Base-by-base conservation (phyloP, 37 sponge, comb jelly and placozoan species). In the Agelas oroides region DNA sequence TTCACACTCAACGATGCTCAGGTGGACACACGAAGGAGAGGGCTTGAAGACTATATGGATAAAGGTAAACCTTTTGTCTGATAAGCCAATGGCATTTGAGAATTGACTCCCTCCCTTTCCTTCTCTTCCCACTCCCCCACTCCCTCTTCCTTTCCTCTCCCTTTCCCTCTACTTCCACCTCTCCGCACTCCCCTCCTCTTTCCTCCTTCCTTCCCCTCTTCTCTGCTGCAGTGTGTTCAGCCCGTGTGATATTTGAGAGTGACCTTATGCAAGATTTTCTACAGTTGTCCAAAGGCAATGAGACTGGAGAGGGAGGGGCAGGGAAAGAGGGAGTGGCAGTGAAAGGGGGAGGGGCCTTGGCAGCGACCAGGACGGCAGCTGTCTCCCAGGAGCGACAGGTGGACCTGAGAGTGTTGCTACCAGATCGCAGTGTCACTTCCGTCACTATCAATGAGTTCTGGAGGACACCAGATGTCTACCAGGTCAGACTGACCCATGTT, bases 1-100 rank as follows among this genome's bases (percentile, higher is more conserved):
- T 93, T 97, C 56, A 71, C 83, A 36, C 85, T 99, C 17, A 88
- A 63, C 74, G 97, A 93, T 61, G 71, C 91, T 32, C 94, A 93
- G 36, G 63, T 97, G 21, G 99, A 99, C 56, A 70, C 79, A n/a
- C 67, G 99, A 63, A 68, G 98, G 31, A 72, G 94, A 25, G 82
- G 88, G 1, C 86, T 99, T 31, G 97, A 99, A 77, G 87, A 94
- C 23, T 99, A 87, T 69, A 23, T 99, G 53, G 94, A 93, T n/a
- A 90, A 96, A 89, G 94, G 97, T 89, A 54, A 8, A 46, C 46
- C 3, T 8, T n/a, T n/a, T n/a, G n/a, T n/a, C n/a, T n/a, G 34
- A 31, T 28, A 40, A 53, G n/a, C 64, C 23, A 40, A 65, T 19
- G 64, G 59, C 38, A 61, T n/a, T n/a, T n/a, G n/a, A n/a, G 60